Evolutionary conservation across 2,113 vertebrate genomes (phyloP), one percentile per base, ranked within the genome.

Genomic region (Plecotus auritus): DNA sequence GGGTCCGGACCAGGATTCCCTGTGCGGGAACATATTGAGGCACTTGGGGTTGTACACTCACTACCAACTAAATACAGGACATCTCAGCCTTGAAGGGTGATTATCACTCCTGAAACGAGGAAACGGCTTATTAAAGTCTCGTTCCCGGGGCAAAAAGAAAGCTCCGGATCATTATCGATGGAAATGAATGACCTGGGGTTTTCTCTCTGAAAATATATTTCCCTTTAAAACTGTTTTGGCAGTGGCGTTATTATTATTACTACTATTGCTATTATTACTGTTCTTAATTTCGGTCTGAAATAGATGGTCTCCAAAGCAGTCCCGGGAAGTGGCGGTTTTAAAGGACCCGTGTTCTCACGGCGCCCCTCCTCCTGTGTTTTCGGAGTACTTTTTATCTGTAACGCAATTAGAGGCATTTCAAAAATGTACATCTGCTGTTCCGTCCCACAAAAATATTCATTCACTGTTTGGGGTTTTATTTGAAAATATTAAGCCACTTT

Each of bases 81-180:
- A 97, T 97, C 97, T 98, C 98, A 98, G 97, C 98, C 98, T 98
- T 98, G 98, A 98, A 98, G 98, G 98, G 97, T 98, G 98, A 98
- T 98, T 98, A 97, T 98, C 90, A 93, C 93, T 98, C 96, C 97
- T 95, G 94, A 97, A 98, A 95, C 97, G 96, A 97, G 97, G 97
- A 98, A 97, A 96, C 97, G 78, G 97, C 98, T 98, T 97, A 97
- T 97, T 98, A 98, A 98, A 97, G 97, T 98, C 96, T 97, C 96
- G 96, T 95, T 98, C 91, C 92, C 42, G 91, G 92, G 97, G 97
- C 95, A 97, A 97, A 97, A 97, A 98, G 93, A 97, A 97, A 96
- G 97, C 97, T 86, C 96, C 97, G 95, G 95, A 96, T 98, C 95
- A 97, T 97, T 97, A 97, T 94, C 88, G 98, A 96, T 95, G 66